A percentile compares a stretch with the other conserved stretches of the same genome.
Conservation (phyloP, 92 coral and sea anemone species). For the Scolanthus callimorphus region DNA sequence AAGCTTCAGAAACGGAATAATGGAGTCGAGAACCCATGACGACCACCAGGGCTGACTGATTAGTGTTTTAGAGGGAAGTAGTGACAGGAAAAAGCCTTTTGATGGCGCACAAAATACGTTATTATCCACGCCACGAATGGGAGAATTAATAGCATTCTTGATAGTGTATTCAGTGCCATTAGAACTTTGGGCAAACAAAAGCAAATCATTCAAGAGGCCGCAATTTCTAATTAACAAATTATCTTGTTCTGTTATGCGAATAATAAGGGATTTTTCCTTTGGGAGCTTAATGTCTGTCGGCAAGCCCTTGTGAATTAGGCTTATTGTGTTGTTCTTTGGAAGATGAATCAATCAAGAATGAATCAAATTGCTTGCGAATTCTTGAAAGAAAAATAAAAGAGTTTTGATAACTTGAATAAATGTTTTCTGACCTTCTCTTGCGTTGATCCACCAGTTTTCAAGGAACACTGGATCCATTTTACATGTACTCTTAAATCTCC, state of each 20-base stretch:
- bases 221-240: neutral
- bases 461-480: neutral
- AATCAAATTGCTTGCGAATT: neutral
- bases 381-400: no score
- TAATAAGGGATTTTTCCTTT: no score
- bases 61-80: no score
- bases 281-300: no score
- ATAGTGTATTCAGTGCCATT: neutral
- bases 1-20: neutral
- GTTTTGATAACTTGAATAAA: no score
- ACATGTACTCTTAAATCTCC: no score
- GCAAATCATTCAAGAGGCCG: neutral
- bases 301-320: neutral
- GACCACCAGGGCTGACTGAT: neutral
- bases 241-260: no score
- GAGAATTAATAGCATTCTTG: neutral
- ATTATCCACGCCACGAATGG: neutral
- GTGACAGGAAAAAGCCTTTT: no score
- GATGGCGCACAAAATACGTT: no score
- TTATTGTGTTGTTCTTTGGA: neutral
- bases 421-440: neutral
- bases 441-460: neutral
- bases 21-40: neutral
- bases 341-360: neutral
- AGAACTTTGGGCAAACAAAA: neutral